A percentile compares a stretch with the other conserved stretches of the same genome.
phyloP scores from a whole-genome alignment of 2,797 vertebrate genomes.

The Euphonia xanthogaster region DNA sequence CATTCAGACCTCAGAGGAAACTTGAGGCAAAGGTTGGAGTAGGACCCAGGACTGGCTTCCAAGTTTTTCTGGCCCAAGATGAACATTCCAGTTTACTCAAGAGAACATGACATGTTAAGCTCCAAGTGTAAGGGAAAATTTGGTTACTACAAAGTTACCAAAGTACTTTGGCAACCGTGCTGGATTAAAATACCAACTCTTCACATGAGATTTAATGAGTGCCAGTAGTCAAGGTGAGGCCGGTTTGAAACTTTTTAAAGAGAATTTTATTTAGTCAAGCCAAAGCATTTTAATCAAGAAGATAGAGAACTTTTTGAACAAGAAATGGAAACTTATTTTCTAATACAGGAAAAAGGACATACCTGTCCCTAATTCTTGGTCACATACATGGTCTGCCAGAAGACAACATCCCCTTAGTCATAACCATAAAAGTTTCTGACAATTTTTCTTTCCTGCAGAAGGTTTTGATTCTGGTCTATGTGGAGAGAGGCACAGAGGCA shows the following conservation, averaged over 20 bases:
- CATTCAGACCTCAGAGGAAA: conserved; percentile 13
- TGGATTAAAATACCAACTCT: background rate
- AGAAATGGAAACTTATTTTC: background rate
- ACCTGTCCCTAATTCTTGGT: background rate
- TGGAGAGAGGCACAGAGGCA: background rate
- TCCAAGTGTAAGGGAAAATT: conserved; percentile 27
- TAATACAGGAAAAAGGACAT: background rate
- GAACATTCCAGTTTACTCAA: conserved; percentile 21
- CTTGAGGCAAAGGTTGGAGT: conserved; percentile 1
- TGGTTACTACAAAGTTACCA: background rate
- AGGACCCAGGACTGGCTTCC: background rate
- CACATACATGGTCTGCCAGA: background rate
- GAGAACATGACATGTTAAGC: background rate
- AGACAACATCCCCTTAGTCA: background rate
- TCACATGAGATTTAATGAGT: background rate
- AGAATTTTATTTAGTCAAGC: background rate
- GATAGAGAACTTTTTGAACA: background rate
- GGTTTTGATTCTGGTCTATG: background rate
- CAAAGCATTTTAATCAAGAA: background rate
- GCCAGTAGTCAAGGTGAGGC: background rate
- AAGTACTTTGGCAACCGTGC: background rate
- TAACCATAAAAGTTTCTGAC: background rate
- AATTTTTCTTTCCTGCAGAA: background rate
- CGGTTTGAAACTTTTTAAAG: background rate
- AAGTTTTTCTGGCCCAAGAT: background rate